phyloP scores from a whole-genome alignment of 1,140 invertebrate species.

The Hetaerina americana region DNA sequence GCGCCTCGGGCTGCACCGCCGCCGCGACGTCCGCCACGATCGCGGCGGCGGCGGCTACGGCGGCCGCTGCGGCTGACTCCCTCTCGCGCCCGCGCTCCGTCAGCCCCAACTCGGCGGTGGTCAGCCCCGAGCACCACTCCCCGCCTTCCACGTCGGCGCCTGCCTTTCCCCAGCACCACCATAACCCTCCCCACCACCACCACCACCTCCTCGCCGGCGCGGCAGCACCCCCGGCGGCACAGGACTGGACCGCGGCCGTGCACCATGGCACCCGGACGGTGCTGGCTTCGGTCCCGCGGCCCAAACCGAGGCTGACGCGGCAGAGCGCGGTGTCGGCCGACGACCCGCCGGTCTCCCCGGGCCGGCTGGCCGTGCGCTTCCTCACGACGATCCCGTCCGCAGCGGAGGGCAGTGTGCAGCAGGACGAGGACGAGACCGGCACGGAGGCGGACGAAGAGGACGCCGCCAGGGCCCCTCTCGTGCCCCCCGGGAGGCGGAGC shows the following conservation, averaged over 20 bases:
- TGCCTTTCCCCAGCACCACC: neutral
- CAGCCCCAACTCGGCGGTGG: conserved; percentile 18
- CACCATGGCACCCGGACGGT: conserved; percentile 7
- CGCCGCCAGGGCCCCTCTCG: neutral
- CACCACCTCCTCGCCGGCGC: conserved; percentile 27
- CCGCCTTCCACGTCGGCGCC: neutral
- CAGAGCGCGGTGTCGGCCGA: conserved; percentile 60
- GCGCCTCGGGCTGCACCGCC: conserved; percentile 34
- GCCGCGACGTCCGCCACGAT: neutral
- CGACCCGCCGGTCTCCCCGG: conserved; percentile 49
- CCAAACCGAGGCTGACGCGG: conserved; percentile 55
- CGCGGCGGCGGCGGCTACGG: neutral
- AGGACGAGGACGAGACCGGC: conserved; percentile 42
- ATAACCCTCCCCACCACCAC: conserved; percentile 20
- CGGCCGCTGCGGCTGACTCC: neutral
- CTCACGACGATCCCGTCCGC: conserved; percentile 69
- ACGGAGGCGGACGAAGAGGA: neutral
- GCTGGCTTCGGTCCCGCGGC: conserved; percentile 19
- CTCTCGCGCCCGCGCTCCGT: neutral
- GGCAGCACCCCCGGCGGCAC: conserved; percentile 27
- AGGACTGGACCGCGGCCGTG: conserved; percentile 11
- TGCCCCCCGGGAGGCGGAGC: neutral
- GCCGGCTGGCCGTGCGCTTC: conserved; percentile 46
- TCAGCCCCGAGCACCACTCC: conserved; percentile 14
- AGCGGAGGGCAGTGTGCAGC: conserved; percentile 59